Percentiles rank a stretch among this genome's conserved stretches.
These are phyloP conservation scores for Lepidostoma basale DNA, from an alignment of 1,140 invertebrate species.

Conservation along the genomic window DNA sequence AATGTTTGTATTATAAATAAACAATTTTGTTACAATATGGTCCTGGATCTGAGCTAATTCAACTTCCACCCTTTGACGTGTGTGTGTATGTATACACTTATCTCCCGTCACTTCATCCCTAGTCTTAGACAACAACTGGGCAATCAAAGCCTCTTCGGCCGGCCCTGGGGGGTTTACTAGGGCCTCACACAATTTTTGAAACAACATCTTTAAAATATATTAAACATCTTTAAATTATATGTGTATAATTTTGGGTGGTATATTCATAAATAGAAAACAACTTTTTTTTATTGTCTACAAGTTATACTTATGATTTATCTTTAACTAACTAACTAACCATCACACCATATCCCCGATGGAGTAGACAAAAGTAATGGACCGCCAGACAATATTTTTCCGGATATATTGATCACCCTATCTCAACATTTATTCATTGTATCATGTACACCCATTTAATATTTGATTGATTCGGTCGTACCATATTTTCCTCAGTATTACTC, in stretches of 20 bases:
- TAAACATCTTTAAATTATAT: not conserved
- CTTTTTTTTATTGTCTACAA: not conserved
- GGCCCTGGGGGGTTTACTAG: not conserved
- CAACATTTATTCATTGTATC: too few species aligned
- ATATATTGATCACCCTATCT: too few species aligned
- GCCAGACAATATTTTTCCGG: too few species aligned
- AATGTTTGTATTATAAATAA: too few species aligned
- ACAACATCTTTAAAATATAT: not conserved
- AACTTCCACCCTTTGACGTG: not conserved
- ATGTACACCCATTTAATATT: too few species aligned
- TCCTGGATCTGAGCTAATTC: not conserved
- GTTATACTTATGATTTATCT: too few species aligned
- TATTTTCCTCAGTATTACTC: too few species aligned
- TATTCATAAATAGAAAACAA: not conserved
- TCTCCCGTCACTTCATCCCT: constrained; percentile 10
- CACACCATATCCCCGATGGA: too few species aligned
- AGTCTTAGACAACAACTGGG: constrained; percentile 37
- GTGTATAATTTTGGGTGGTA: not conserved
- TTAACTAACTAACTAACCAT: too few species aligned
- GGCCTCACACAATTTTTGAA: not conserved
- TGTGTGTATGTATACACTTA: constrained; percentile 8
- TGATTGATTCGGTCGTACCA: too few species aligned
- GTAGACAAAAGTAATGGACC: too few species aligned
- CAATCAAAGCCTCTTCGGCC: constrained; percentile 38
- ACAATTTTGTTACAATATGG: too few species aligned